These are phyloP conservation scores for Acronicta psi DNA, from an alignment of 2,888 invertebrate genomes.

Conservation along the genomic window DNA sequence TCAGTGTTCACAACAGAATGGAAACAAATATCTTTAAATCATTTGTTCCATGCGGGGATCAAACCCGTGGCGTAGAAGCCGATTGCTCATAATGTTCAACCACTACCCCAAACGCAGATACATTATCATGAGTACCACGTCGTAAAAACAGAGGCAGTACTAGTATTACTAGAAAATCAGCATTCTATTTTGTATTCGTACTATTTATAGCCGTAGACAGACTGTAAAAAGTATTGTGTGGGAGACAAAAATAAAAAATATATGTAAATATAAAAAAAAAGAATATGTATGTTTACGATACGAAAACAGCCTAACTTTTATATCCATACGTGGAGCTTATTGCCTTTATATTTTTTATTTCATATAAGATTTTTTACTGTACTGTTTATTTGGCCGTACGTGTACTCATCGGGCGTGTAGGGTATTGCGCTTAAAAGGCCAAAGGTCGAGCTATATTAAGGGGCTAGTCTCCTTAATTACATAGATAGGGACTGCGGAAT, in stretches of 20 bases:
- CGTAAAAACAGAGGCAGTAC: too few relatives aligned
- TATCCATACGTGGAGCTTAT: constrained; percentile 37
- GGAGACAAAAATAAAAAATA: constrained; percentile 17
- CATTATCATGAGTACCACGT: too few relatives aligned
- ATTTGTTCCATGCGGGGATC: too few relatives aligned
- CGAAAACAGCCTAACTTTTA: constrained; percentile 29
- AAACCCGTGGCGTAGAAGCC: too few relatives aligned
- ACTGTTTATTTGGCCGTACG: constrained; percentile 28
- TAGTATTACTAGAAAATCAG: too few relatives aligned
- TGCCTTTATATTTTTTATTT: constrained; percentile 43
- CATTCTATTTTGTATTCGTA: too few relatives aligned
- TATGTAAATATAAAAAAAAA: constrained; percentile 30
- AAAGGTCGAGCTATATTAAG: constrained; percentile 60
- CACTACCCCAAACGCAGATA: too few relatives aligned
- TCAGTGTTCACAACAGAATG: too few relatives aligned
- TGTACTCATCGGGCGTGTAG: constrained; percentile 31
- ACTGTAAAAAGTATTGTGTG: constrained; percentile 2
- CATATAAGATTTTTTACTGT: constrained; percentile 40
- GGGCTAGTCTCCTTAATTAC: constrained; percentile 62
- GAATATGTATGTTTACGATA: constrained; percentile 41
- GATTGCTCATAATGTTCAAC: too few relatives aligned
- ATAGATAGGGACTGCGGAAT: constrained; percentile 56
- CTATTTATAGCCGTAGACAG: background rate
- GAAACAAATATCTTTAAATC: too few relatives aligned
- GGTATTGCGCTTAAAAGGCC: constrained; percentile 47